A percentile compares a stretch with the other conserved stretches of the same genome.
Evolutionary conservation across 2,797 vertebrate species (phyloP).

Genomic region (Manis crassicaudata): DNA sequence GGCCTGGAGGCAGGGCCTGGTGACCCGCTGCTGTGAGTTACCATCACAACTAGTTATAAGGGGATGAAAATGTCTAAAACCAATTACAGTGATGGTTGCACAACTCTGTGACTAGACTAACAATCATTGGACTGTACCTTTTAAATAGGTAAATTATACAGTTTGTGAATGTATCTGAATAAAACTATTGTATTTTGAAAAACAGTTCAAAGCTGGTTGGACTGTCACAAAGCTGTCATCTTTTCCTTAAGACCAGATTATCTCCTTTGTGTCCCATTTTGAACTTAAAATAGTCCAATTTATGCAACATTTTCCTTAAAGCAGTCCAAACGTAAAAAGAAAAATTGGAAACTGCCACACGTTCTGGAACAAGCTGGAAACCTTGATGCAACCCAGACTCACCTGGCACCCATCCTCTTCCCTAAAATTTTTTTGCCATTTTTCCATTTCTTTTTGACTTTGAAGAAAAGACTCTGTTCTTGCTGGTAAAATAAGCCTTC

Average conservation of each 20-base stretch:
- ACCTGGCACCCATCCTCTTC: conserved; percentile 64
- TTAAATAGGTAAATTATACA: neutral
- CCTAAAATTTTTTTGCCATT: conserved; percentile 32
- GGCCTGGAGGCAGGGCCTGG: too few relatives aligned
- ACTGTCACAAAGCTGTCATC: neutral
- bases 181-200: neutral
- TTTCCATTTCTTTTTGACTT: conserved; percentile 69
- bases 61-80: neutral
- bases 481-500: conserved; percentile 62
- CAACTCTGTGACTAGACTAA: neutral
- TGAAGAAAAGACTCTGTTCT: conserved; percentile 59
- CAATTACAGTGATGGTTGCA: neutral
- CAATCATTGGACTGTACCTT: neutral
- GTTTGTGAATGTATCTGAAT: neutral
- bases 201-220: neutral
- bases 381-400: conserved; percentile 51
- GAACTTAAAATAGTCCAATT: conserved; percentile 18
- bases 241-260: conserved; percentile 4
- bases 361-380: conserved; percentile 56
- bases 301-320: conserved; percentile 65
- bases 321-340: conserved; percentile 46
- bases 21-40: neutral
- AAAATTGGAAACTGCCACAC: conserved; percentile 22
- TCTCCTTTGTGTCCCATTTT: conserved; percentile 45
- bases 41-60: neutral